Percentiles rank a stretch among this genome's conserved stretches.
Evolutionary conservation across 2,888 invertebrate genomes (phyloP).

Genomic region (Aricia artaxerxes): DNA sequence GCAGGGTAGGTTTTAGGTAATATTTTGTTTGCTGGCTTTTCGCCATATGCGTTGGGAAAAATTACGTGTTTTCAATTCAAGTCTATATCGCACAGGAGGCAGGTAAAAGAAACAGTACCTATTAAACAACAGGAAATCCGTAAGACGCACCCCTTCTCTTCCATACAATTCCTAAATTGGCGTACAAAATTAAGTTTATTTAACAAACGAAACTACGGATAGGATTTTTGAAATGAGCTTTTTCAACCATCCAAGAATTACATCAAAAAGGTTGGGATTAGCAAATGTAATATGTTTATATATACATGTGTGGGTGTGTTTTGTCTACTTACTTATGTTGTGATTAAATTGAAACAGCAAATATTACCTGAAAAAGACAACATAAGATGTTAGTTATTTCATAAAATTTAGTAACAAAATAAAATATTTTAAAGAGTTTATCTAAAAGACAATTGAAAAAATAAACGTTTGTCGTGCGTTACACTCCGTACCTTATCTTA

Average conservation of each 20-base stretch:
- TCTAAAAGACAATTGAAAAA: too few species aligned
- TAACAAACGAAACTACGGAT: conserved; percentile 51
- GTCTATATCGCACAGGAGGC: too few species aligned
- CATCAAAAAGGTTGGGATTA: background rate
- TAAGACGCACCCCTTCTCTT: conserved; percentile 39
- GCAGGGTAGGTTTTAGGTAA: too few species aligned
- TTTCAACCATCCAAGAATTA: background rate
- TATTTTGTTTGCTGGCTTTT: too few species aligned
- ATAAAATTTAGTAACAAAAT: background rate
- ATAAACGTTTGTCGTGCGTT: too few species aligned
- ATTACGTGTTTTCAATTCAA: too few species aligned
- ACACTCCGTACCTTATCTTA: too few species aligned
- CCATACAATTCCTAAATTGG: conserved; percentile 37
- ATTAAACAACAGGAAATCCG: conserved; percentile 42
- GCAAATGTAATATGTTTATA: background rate
- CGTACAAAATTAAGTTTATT: conserved; percentile 51
- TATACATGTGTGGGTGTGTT: background rate
- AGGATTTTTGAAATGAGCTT: conserved; percentile 36
- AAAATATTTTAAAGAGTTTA: too few species aligned
- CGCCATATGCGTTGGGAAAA: too few species aligned
- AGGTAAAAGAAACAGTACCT: too few species aligned
- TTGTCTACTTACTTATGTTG: background rate
- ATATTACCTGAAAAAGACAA: background rate
- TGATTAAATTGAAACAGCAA: background rate
- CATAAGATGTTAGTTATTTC: background rate